phyloP scores from a whole-genome alignment of 2,888 invertebrate genomes.

The Acleris cristana region DNA sequence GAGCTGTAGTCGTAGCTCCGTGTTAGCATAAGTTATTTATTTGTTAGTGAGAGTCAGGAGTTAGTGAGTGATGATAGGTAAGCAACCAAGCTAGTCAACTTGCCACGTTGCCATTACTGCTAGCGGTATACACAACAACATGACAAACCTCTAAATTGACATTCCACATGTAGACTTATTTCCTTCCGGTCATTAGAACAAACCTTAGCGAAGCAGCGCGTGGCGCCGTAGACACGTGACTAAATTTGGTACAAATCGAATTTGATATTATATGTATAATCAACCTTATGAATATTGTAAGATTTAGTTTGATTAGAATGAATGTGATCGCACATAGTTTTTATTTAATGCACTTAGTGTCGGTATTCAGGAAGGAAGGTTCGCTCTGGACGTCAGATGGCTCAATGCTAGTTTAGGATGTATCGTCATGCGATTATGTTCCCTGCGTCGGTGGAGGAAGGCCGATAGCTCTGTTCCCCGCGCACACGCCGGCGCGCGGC shows the following conservation, averaged over 20 bases:
- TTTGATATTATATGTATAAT: slow-evolving; percentile 62
- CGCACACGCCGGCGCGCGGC: slow-evolving; percentile 38
- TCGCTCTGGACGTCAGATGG: slow-evolving; percentile 48
- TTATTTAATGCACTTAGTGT: slow-evolving; percentile 65
- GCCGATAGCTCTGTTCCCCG: slow-evolving; percentile 36
- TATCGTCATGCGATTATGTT: slow-evolving; percentile 35
- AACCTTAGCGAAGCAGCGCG: slow-evolving; percentile 39
- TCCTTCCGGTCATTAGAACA: slow-evolving; percentile 53
- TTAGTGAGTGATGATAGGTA: slow-evolving; percentile 65
- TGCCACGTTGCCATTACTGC: slow-evolving; percentile 75
- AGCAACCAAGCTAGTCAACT: slow-evolving; percentile 80
- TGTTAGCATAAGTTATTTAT: slow-evolving; percentile 79
- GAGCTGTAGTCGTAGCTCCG: slow-evolving; percentile 58
- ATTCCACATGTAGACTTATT: slow-evolving; percentile 52
- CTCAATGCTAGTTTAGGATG: slow-evolving; percentile 58
- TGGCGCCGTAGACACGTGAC: slow-evolving; percentile 46
- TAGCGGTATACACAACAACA: slow-evolving; percentile 60
- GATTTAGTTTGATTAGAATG: slow-evolving; percentile 60
- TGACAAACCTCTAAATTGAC: slow-evolving; percentile 56
- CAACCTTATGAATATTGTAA: slow-evolving; percentile 59
- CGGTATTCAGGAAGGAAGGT: slow-evolving; percentile 33
- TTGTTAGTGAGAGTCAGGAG: slow-evolving; percentile 75
- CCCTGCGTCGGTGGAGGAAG: slow-evolving; percentile 8
- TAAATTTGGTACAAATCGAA: slow-evolving; percentile 76
- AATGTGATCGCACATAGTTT: slow-evolving; percentile 72